phyloP scores from a whole-genome alignment of 2,797 vertebrate genomes.

The Sebastes paucispinis region DNA sequence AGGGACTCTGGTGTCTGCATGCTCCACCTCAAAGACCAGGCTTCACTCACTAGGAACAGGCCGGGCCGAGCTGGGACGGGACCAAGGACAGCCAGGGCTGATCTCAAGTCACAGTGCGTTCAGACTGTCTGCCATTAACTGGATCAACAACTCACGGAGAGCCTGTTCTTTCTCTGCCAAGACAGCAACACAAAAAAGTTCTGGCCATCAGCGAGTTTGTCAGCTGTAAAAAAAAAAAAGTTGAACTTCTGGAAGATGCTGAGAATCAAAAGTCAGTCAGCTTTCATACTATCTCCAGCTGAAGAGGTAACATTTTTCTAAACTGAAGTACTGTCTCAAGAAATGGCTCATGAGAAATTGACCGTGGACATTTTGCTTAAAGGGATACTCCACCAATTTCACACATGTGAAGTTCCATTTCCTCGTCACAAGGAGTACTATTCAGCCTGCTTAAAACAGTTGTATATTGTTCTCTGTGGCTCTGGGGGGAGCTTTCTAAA shows the following conservation, averaged over 20 bases:
- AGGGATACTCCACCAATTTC: neutral
- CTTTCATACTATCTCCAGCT: neutral
- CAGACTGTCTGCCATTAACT: neutral
- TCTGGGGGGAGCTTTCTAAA: neutral
- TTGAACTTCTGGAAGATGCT: neutral
- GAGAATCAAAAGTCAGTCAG: neutral
- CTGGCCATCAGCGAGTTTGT: neutral
- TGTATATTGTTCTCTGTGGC: neutral
- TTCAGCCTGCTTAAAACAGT: neutral
- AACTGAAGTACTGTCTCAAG: neutral
- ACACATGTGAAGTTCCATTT: neutral
- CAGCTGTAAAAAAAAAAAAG: neutral
- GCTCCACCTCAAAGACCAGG: constrained; percentile 78
- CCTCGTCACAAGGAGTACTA: neutral
- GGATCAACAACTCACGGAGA: constrained; percentile 22
- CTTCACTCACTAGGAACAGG: constrained; percentile 37
- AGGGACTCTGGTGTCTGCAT: constrained; percentile 80
- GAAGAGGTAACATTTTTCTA: neutral
- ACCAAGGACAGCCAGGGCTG: constrained; percentile 8
- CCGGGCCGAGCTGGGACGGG: constrained; percentile 44
- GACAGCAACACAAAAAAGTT: constrained; percentile 6
- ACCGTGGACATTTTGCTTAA: neutral
- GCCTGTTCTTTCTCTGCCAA: constrained; percentile 4
- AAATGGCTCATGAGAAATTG: neutral
- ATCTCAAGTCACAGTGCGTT: constrained; percentile 10